phyloP scores from a whole-genome alignment of 2,113 vertebrate genomes.

The Erinaceus europaeus region DNA sequence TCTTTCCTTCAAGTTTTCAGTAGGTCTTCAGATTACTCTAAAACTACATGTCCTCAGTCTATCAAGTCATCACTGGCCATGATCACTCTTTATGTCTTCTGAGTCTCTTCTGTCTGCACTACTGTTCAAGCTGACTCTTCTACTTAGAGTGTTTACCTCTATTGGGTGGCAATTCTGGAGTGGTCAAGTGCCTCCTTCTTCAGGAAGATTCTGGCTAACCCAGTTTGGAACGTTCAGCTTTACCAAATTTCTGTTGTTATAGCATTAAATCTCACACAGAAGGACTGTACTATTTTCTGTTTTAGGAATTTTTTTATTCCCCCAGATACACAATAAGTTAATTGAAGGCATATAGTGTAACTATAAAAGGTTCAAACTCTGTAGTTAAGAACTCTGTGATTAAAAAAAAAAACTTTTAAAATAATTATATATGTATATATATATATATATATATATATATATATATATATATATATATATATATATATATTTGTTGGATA shows the following conservation, averaged over 20 bases:
- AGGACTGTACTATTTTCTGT: conserved; percentile 15
- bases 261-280: background rate
- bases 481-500: too few species aligned
- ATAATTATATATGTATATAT: too few species aligned
- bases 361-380: background rate
- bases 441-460: too few species aligned
- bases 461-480: too few species aligned
- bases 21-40: background rate
- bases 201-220: background rate
- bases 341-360: background rate
- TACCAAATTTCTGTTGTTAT: background rate
- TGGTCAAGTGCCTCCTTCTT: background rate
- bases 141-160: background rate
- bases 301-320: background rate
- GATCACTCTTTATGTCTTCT: background rate
- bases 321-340: background rate
- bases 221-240: background rate
- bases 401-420: too few species aligned
- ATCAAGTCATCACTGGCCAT: background rate
- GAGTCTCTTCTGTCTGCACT: background rate
- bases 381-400: background rate
- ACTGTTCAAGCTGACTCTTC: background rate
- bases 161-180: background rate
- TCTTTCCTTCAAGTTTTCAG: background rate
- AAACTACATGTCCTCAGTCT: background rate